Evolutionary conservation across 2,113 vertebrate species (phyloP).

Genomic region (Megalops atlanticus): DNA sequence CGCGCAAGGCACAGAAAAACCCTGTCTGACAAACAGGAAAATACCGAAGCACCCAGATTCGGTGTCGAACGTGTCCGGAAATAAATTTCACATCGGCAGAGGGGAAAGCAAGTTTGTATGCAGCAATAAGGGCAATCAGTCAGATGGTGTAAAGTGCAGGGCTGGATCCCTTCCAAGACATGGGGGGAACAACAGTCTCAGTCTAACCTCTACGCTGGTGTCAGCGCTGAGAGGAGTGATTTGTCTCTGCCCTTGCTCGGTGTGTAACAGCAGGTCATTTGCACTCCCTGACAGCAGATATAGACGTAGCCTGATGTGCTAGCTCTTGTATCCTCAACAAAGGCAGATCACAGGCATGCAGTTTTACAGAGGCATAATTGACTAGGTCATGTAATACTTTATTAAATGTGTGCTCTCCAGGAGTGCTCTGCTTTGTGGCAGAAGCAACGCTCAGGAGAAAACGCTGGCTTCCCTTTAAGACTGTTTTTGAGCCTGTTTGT

Average conservation of each 20-base stretch:
- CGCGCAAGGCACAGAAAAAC: background rate
- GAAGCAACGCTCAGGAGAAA: too few relatives aligned
- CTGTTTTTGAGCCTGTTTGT: too few relatives aligned
- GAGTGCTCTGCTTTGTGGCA: too few relatives aligned
- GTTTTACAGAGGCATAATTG: too few relatives aligned
- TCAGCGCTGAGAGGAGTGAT: background rate
- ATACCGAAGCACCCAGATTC: background rate
- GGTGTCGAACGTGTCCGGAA: background rate
- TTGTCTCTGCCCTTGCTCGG: background rate
- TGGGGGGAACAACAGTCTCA: constrained; percentile 3
- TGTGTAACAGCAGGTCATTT: background rate
- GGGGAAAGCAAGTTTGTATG: background rate
- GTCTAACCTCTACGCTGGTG: background rate
- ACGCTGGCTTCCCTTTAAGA: too few relatives aligned
- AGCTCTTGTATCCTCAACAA: too few relatives aligned
- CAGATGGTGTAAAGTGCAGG: background rate
- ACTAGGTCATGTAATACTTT: too few relatives aligned
- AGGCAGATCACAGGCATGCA: too few relatives aligned
- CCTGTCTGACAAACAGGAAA: background rate
- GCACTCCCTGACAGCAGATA: background rate
- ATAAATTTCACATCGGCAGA: background rate
- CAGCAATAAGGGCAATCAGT: background rate
- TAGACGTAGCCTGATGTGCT: too few relatives aligned
- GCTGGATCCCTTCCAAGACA: background rate
- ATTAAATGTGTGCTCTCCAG: too few relatives aligned